These are phyloP conservation scores for Tragelaphus imberbis DNA, from an alignment of 2,113 vertebrate species.

Conservation along the genomic window DNA sequence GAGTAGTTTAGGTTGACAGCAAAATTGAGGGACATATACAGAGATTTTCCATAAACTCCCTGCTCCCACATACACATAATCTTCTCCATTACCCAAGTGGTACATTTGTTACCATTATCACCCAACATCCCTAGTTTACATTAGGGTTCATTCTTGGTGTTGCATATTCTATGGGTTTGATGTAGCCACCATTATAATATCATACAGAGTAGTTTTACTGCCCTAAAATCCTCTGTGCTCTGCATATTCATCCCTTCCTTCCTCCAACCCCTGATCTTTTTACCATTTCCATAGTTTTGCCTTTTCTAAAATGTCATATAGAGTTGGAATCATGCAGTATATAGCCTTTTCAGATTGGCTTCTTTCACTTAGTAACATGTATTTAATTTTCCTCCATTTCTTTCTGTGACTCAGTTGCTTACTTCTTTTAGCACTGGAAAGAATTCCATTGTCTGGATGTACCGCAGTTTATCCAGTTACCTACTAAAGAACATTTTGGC, in stretches of 20 bases:
- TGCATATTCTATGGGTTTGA: neutral
- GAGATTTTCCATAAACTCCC: neutral
- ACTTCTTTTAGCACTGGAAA: neutral
- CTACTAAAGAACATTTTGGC: neutral
- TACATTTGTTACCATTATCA: neutral
- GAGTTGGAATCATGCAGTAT: neutral
- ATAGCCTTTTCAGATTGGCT: neutral
- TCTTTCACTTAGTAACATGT: neutral
- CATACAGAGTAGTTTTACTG: neutral
- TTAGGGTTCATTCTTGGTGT: neutral
- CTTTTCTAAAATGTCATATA: neutral
- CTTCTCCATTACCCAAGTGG: neutral
- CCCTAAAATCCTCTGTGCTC: neutral
- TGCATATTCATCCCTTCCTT: neutral
- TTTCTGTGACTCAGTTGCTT: neutral
- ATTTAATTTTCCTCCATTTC: neutral
- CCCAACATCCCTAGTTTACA: neutral
- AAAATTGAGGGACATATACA: neutral
- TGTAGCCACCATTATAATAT: neutral
- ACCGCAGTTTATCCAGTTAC: neutral
- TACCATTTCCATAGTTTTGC: neutral
- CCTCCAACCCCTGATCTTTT: neutral
- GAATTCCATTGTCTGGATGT: neutral
- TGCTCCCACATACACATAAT: neutral
- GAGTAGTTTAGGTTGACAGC: neutral